Evolutionary conservation across 1,140 invertebrate species (phyloP), one percentile per base, ranked within the genome.

Genomic region (Pseudachorutes palmiensis): DNA sequence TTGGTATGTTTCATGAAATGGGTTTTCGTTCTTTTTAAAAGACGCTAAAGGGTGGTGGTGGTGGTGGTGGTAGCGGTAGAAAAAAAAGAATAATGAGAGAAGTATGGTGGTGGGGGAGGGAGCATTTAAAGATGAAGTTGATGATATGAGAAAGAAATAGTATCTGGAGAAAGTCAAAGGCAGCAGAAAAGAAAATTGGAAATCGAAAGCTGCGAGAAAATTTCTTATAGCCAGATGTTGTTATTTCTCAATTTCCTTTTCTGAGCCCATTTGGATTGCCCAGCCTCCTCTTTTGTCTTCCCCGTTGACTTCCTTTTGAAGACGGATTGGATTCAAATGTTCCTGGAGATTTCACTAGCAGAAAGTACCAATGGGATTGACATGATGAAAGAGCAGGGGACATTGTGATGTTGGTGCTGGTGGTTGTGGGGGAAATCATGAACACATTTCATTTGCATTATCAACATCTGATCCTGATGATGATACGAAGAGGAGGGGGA

Each of bases 71-170:
- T 58, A 51, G 59, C 41, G 67, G 12, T 29, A 32, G 22, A 29
- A 51, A 65, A 65, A 70, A 61, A 66, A 58, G 66, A 62, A 66
- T 63, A n/a, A n/a, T n/a, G n/a, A n/a, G 64, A 70, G 49, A 63
- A 63, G 29, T 12, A 61, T n/a, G n/a, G n/a, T n/a, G n/a, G n/a
- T n/a, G n/a, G n/a, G n/a, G 51, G 51, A 63, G 64, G 41, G 60
- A 63, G 59, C 68, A 66, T 70, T 70, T 66, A 70, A 59, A 63
- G 64, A 66, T 66, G 33, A 70, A 66, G 41, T 32, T 62, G 64
- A 66, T 66, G 61, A 55, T 55, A 55, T 24, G 22, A 24, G 28
- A 31, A 66, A 70, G 68, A 70, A 70, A 70, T 59, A 70, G 62
- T 51, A 24, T 33, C 24, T 64, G 59, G 14, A 26, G 33, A 49